A percentile compares a stretch with the other conserved stretches of the same genome.
These are phyloP conservation scores for Gnathonemus echidnorhynchus DNA, from an alignment of 2,113 vertebrate genomes.

Conservation along the genomic window DNA sequence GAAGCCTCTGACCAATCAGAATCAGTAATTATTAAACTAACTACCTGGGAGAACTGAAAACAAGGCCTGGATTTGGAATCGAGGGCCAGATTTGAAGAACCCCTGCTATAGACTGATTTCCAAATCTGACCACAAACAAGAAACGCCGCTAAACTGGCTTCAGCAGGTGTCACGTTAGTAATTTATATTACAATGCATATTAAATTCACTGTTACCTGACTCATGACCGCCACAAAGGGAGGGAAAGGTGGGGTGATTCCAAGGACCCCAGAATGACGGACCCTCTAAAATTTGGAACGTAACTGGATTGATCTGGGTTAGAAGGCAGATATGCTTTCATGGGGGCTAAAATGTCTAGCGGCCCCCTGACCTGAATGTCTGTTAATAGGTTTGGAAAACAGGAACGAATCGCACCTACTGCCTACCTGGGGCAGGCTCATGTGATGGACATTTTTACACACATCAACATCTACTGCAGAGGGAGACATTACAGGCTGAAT, in stretches of 20 bases:
- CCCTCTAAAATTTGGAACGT: neutral
- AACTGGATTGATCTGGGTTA: neutral
- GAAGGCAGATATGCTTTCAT: neutral
- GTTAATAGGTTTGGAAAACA: neutral
- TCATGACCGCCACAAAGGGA: neutral
- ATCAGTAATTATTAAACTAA: too few relatives aligned
- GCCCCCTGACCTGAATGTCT: neutral
- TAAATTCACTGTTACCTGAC: neutral
- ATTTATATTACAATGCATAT: neutral
- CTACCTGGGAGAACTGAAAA: too few relatives aligned
- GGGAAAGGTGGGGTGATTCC: neutral
- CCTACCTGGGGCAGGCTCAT: conserved; percentile 65
- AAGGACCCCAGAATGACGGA: neutral
- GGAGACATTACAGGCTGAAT: neutral
- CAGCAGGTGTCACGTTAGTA: neutral
- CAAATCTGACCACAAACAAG: neutral
- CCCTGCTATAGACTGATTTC: neutral
- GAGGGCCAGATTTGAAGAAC: too few relatives aligned
- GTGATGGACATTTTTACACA: conserved; percentile 55
- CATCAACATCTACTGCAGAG: conserved; percentile 43
- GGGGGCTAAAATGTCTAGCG: neutral
- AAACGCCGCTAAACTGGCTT: neutral
- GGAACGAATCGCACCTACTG: too few relatives aligned
- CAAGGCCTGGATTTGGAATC: too few relatives aligned
- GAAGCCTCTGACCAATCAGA: too few relatives aligned